Evolutionary conservation across 2,113 vertebrate species (phyloP).

Genomic region (Lophotis ruficrista): DNA sequence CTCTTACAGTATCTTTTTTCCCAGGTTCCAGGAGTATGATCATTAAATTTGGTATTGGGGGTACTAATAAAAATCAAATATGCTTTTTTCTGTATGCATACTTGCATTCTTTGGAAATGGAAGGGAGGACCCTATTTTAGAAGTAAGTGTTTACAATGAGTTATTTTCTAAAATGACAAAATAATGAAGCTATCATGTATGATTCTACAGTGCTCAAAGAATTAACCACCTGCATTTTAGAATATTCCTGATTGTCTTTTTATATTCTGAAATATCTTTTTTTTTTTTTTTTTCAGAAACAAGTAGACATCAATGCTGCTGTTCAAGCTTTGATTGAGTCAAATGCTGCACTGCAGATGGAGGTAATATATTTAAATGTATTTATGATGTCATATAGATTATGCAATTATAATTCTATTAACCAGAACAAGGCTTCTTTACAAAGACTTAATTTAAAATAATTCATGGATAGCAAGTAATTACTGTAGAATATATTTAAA

Average conservation of each 20-base stretch:
- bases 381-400: slow-evolving; percentile 20
- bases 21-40: slow-evolving; percentile 44
- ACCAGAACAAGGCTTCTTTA: not conserved
- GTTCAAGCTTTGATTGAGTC: slow-evolving; percentile 81
- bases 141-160: not conserved
- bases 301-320: slow-evolving; percentile 81
- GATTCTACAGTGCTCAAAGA: slow-evolving; percentile 2
- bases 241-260: not conserved
- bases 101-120: not conserved
- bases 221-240: slow-evolving; percentile 2
- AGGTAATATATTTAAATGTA: slow-evolving; percentile 79
- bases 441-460: slow-evolving; percentile 44
- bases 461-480: not conserved
- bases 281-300: slow-evolving; percentile 76
- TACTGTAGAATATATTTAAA: slow-evolving; percentile 20
- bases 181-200: not conserved
- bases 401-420: slow-evolving; percentile 4
- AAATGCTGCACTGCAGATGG: slow-evolving; percentile 79
- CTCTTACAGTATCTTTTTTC: not conserved
- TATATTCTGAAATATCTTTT: slow-evolving; percentile 43
- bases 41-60: not conserved
- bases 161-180: not conserved
- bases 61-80: not conserved
- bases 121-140: slow-evolving; percentile 10
- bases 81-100: not conserved